Conservation (phyloP, 2,888 invertebrate genomes). For the Drosophila kambysellisi region DNA sequence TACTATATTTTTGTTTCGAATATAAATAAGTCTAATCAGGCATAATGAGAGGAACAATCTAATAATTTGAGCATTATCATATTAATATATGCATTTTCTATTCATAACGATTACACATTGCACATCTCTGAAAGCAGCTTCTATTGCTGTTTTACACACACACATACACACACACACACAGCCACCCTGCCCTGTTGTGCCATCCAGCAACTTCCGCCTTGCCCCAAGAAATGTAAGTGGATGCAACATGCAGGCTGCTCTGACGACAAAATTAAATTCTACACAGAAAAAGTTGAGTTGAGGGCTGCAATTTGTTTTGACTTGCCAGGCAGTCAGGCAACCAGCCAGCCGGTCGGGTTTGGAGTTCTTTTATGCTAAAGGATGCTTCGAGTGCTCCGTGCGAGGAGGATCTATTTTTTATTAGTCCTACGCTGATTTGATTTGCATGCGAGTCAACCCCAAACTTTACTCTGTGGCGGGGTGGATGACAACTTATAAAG, state of each 20-base stretch:
- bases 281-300: slow-evolving; percentile 44
- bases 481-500: slow-evolving; percentile 43
- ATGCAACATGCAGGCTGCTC: slow-evolving; percentile 32
- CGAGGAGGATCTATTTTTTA: slow-evolving; percentile 53
- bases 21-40: background rate
- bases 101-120: slow-evolving; percentile 6
- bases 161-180: background rate
- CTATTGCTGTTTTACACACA: slow-evolving; percentile 23
- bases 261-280: slow-evolving; percentile 64
- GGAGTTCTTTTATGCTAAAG: slow-evolving; percentile 18
- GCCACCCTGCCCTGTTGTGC: background rate
- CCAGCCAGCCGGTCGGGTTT: slow-evolving; percentile 14
- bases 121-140: slow-evolving; percentile 30
- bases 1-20: background rate
- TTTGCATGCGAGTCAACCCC: slow-evolving; percentile 47
- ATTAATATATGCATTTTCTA: background rate
- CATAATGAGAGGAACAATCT: background rate
- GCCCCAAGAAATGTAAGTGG: slow-evolving; percentile 28
- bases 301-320: slow-evolving; percentile 58
- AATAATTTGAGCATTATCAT: background rate
- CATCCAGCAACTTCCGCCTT: background rate
- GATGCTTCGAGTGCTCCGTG: slow-evolving; percentile 40
- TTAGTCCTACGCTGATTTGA: slow-evolving; percentile 60
- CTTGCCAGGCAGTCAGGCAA: slow-evolving; percentile 29
- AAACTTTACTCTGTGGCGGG: slow-evolving; percentile 13